These are phyloP conservation scores for Rana temporaria DNA, from an alignment of 2,113 vertebrate species.

Conservation along the genomic window DNA sequence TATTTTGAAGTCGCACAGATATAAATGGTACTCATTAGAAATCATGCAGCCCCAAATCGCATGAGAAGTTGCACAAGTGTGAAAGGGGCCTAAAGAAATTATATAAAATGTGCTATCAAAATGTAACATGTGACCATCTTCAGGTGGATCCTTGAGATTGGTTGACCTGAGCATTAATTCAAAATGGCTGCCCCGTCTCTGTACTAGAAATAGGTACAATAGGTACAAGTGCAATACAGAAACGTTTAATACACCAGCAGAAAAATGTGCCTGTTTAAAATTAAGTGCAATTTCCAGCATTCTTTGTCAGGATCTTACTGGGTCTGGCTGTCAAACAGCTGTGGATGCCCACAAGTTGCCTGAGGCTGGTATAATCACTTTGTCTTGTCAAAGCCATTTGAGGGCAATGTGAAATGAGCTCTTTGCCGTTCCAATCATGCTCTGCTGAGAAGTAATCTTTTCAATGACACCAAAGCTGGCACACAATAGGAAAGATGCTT, in stretches of 20 bases:
- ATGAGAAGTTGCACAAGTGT: too few relatives aligned
- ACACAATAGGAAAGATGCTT: not conserved
- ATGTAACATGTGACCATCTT: too few relatives aligned
- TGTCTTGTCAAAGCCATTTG: not conserved
- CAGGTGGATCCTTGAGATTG: too few relatives aligned
- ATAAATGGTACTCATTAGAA: too few relatives aligned
- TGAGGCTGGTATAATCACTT: not conserved
- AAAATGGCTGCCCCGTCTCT: too few relatives aligned
- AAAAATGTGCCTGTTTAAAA: not conserved
- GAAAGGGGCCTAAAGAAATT: too few relatives aligned
- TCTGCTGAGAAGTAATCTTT: not conserved
- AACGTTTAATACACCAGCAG: not conserved
- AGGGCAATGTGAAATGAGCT: not conserved
- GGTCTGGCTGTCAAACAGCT: not conserved
- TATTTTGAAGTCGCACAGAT: too few relatives aligned
- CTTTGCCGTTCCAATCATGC: not conserved
- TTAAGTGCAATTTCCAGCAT: not conserved
- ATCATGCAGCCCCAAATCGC: too few relatives aligned
- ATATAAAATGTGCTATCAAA: too few relatives aligned
- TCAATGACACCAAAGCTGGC: slow-evolving; percentile 14
- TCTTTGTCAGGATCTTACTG: too few relatives aligned
- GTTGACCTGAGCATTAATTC: too few relatives aligned
- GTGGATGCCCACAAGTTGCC: not conserved
- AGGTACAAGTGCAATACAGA: not conserved
- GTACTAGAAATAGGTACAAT: too few relatives aligned